phyloP scores from a whole-genome alignment of 92 coral and sea anemone species.

The Umimayanthus kanabou region DNA sequence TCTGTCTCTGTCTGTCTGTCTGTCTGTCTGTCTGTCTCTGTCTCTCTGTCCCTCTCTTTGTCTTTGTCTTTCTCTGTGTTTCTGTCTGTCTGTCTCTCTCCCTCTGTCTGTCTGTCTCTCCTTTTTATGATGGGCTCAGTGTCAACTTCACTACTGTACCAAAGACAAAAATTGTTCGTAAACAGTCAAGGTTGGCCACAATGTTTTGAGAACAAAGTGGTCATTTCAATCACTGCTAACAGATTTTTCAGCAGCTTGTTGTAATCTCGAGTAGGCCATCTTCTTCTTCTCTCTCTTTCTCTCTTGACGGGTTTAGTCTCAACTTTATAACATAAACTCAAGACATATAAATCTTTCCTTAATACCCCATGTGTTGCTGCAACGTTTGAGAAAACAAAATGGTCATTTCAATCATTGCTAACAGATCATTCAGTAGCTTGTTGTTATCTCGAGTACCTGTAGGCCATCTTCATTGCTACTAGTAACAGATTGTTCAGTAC shows the following conservation, averaged over 20 bases:
- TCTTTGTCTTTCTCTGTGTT: too few relatives aligned
- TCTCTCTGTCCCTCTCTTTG: too few relatives aligned
- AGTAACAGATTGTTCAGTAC: not conserved
- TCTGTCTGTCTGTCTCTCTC: too few relatives aligned
- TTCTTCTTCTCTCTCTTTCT: conserved; percentile 40
- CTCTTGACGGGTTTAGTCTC: not conserved
- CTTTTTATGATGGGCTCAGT: not conserved
- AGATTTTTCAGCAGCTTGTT: not conserved
- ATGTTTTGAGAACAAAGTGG: not conserved
- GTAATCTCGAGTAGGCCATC: conserved; percentile 5
- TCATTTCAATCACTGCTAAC: not conserved
- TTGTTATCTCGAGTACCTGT: not conserved
- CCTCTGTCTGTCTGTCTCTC: too few relatives aligned
- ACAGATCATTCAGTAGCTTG: not conserved
- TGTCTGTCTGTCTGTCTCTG: not conserved
- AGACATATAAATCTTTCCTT: not conserved
- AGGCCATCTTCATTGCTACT: conserved; percentile 54
- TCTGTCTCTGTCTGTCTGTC: too few relatives aligned
- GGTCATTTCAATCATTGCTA: not conserved
- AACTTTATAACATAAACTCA: not conserved
- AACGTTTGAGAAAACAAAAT: not conserved
- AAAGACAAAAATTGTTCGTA: too few relatives aligned
- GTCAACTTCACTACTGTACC: not conserved
- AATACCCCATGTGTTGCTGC: not conserved
- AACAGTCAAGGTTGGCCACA: too few relatives aligned